Base-by-base conservation (phyloP, 1,140 invertebrate species). In the Bombus huntii region DNA sequence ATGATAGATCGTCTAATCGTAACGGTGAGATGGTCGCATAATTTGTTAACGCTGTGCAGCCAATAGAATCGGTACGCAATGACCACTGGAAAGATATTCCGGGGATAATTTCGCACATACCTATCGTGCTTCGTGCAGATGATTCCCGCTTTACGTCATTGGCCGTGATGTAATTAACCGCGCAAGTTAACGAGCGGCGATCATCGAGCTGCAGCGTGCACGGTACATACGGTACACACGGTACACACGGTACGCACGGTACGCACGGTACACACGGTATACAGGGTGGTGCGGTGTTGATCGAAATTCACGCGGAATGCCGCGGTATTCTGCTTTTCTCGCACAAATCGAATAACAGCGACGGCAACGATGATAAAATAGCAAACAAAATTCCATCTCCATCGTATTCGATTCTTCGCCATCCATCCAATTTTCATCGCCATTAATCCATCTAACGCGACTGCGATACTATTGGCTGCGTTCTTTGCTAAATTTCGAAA, bases 121-220 rank as follows among this genome's bases (percentile, higher is more conserved):
- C 87, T n/a, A 22, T 15, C 66, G 72, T 83, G 83, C 81, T 76
- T n/a, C 68, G 78, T 86, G 83, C 74, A 68, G 70, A 89, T 89
- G 87, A 83, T 89, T 86, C 70, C 44, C 22, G 62, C 68, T 73
- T 89, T 89, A 80, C 87, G 88, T 86, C 83, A 89, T 59, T 86
- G 62, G 25, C 59, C 87, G 87, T 71, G 75, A 89, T 70, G 83
- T 78, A 89, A 89, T 89, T 89, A 89, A 89, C 85, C 83, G 66
- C 83, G 88, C 72, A 59, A 88, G 79, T 73, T 85, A 79, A 89
- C 83, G 73, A 85, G 87, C 59, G 72, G 47, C 65, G 72, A 73
- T 73, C 80, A 31, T 78, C 77, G 83, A 42, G 57, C n/a, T 37
- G 72, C 65, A 73, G 87, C 85, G 44, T 59, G 47, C 47, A 8